Conservation (phyloP, 2,113 vertebrate genomes). For the Sebastes fasciatus region DNA sequence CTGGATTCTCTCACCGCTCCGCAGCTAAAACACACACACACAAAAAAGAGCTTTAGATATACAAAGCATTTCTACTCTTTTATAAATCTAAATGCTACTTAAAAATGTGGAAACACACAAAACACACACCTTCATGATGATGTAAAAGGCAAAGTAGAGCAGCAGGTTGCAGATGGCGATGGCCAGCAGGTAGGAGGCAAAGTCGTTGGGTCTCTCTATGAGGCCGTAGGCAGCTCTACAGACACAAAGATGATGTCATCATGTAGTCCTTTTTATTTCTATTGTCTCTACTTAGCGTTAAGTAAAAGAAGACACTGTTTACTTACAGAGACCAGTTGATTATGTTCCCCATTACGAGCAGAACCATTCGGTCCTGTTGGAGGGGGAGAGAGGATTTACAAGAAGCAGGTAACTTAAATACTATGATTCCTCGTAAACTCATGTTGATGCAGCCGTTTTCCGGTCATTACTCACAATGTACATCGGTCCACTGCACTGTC, state of each 20-base stretch:
- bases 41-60: background rate
- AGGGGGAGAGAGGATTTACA: background rate
- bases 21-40: slow-evolving; percentile 71
- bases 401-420: background rate
- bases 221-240: slow-evolving; percentile 94
- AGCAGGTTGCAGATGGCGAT: slow-evolving; percentile 99
- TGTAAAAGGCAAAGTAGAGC: slow-evolving; percentile 98
- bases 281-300: background rate
- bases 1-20: slow-evolving; percentile 91
- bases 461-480: slow-evolving; percentile 89
- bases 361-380: slow-evolving; percentile 95
- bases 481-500: slow-evolving; percentile 97
- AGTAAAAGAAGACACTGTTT: background rate
- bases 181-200: slow-evolving; percentile 96
- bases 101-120: background rate
- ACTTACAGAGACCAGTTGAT: slow-evolving; percentile 99
- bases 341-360: slow-evolving; percentile 97
- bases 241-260: background rate
- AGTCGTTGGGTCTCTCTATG: slow-evolving; percentile 93
- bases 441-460: background rate
- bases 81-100: background rate
- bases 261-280: background rate
- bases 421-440: background rate
- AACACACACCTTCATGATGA: slow-evolving; percentile 95
- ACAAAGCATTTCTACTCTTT: background rate